Base-by-base conservation (phyloP, 2,888 invertebrate genomes). In the Argyresthia goedartella region DNA sequence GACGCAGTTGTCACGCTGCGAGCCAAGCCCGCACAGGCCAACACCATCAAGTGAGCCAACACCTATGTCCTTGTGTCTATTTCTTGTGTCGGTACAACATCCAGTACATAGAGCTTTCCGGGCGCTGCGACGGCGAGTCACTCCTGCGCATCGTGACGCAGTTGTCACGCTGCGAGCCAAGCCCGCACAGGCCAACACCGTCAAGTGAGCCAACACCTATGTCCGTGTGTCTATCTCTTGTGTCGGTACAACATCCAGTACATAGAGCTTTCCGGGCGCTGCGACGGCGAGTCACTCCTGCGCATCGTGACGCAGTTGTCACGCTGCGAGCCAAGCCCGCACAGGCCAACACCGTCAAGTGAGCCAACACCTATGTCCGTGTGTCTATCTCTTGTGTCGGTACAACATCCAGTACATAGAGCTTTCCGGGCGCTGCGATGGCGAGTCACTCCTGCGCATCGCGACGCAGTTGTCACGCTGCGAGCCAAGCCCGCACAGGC, bases 21-120 rank as follows among this genome's bases (percentile, higher is more conserved):
- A 8, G 43, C 13, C 36, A 39, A n/a, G n/a, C 39, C 39, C 10
- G 39, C 39, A 3, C 3, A 3, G 3, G 25, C 25, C 25, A 25
- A 25, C 25, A 25, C 25, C 25, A 6, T 25, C 25, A 25, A 25
- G 25, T 25, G 25, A 25, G 25, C 25, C 25, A 6, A 25, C 25
- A 25, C 25, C 25, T 6, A 6, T 25, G 25, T 11, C n/a, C 6
- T 2, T 25, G 3, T 39, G 39, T 39, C 11, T 11, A 8, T 39
- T 7, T n/a, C n/a, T n/a, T n/a, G n/a, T 39, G 39, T 39, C n/a
- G 39, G 39, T 39, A 11, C 39, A 92, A 92, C 65, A 91, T 99
- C 8, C 93, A 95, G 60, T 98, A 95, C 69, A 98, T 99, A 56
- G 99, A 99, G 81, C 95, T 99, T 71, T 99, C 99, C 71, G 99